Evolutionary conservation across 1,140 invertebrate genomes (phyloP), one percentile per base, ranked within the genome.

Genomic region (Heliconius hermathena): DNA sequence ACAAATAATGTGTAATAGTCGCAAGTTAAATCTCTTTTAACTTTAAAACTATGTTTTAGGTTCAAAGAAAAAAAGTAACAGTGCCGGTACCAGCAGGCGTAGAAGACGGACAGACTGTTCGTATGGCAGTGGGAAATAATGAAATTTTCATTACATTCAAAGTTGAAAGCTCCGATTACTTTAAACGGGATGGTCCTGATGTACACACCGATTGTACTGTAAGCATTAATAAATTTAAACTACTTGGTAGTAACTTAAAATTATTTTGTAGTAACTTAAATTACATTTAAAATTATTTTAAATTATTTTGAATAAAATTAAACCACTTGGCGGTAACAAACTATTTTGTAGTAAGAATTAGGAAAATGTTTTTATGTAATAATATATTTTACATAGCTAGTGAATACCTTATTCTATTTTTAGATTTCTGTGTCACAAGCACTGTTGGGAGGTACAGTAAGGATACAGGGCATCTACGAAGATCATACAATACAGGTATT

Each of bases 61-160:
- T 99, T 1, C 98, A 99, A 95, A 96, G 97, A 38, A 98, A 98
- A 90, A 98, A 97, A 88, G 95, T 99, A 0, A 98, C 97, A 2
- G 97, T 99, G 0, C 98, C 99, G 16, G 98, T 99, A n/a, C 99
- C 99, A 46, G 98, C 99, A 72, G 99, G 98, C 74, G 98, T 99
- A 13, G 98, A 99, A 91, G 98, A 99, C 94, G 98, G 98, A 1
- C 99, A 99, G 93, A 99, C 98, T 5, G 96, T 99, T 46, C 96
- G 99, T 72, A 98, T 99, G 97, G 95, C 97, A 22, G 97, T 99
- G 20, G 98, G 98, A n/a, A 96, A 94, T 77, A 97, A 97, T 88
- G 99, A 99, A 95, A 91, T 99, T 11, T 99, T 99, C 89, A 96
- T 99, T 80, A 99, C 98, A 81, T 98, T 99, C 94, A 97, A 97